Evolutionary conservation across 2,113 vertebrate species (phyloP), one percentile per base, ranked within the genome.

Genomic region (Trochalopteron elliotii): DNA sequence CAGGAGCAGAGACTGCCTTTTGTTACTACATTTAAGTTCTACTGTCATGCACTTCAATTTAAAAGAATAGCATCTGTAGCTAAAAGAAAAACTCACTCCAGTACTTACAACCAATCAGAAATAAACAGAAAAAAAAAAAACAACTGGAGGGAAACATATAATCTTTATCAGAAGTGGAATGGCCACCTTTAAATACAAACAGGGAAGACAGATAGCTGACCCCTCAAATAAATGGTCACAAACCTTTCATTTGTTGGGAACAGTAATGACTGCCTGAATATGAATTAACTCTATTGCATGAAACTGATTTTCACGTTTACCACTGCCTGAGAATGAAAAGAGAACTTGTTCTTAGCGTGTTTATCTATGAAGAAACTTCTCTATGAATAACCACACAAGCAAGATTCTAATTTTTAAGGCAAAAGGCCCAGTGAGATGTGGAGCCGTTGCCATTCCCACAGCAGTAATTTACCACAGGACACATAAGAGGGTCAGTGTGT

Each of bases 71-170:
- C 31, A 60, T 77, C 86, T 81, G 75, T 69, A 88, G 30, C 40
- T 94, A 65, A 96, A 89, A 87, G 50, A 21, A 95, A 96, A 93
- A 83, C 42, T 77, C 61, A 70, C 39, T 85, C 53, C 59, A 90
- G 42, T 45, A 91, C 76, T 81, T 87, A 83, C 35, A 94, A 80
- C 13, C 33, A 57, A 61, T 52, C 42, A 88, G 59, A 95, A 96
- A 89, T 56, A 95, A 92, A 71, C 39, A 93, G 76, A 61, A 88
- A 70, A 67, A 64, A 89, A 75, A 77, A 45, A 14, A 72, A 39
- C 8, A 39, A 39, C 28, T 27, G 0, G 0, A 24, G 11, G 33
- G 20, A 83, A 87, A 93, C 12, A 59, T 7, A 65, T 37, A 60
- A 14, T 42, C n/a, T 91, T 89, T 77, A 78, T 56, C 67, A 47